Conservation (phyloP, 2,797 vertebrate genomes). For the Pygocentrus nattereri region DNA sequence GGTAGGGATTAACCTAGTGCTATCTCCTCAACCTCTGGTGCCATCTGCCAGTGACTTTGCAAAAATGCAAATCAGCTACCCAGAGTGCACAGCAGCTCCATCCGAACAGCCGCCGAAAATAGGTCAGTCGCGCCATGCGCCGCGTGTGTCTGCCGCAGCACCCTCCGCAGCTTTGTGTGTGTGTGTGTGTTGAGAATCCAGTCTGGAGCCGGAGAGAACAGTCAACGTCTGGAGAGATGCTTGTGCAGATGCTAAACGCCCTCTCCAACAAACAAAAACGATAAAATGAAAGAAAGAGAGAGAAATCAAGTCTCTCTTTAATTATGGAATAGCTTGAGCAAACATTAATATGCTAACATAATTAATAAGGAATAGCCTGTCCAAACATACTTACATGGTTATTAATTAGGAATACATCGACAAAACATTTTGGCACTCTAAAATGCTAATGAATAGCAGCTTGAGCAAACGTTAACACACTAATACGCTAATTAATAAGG, state of each 20-base stretch:
- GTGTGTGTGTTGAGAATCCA: background rate
- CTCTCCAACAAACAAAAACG: background rate
- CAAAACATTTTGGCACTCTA: no score
- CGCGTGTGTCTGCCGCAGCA: conserved; percentile 32
- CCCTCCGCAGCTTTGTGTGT: conserved; percentile 37
- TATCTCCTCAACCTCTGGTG: conserved; percentile 65
- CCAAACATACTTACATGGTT: no score
- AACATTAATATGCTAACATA: no score
- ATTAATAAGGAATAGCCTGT: no score
- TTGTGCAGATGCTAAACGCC: conserved; percentile 17
- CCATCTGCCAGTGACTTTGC: conserved; percentile 71
- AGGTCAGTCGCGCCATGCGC: conserved; percentile 63
- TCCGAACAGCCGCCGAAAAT: conserved; percentile 62
- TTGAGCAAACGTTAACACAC: no score
- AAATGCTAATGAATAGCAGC: no score
- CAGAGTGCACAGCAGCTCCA: conserved; percentile 64
- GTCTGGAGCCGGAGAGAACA: background rate
- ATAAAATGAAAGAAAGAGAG: conserved; percentile 15
- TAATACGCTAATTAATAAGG: no score
- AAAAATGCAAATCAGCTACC: conserved; percentile 71
- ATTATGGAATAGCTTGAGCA: background rate
- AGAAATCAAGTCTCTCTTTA: background rate
- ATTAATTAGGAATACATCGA: no score
- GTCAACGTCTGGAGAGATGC: conserved; percentile 26
- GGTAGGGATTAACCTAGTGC: conserved; percentile 51